Base-by-base conservation (phyloP, 2,888 invertebrate genomes). In the Volucella bombylans region DNA sequence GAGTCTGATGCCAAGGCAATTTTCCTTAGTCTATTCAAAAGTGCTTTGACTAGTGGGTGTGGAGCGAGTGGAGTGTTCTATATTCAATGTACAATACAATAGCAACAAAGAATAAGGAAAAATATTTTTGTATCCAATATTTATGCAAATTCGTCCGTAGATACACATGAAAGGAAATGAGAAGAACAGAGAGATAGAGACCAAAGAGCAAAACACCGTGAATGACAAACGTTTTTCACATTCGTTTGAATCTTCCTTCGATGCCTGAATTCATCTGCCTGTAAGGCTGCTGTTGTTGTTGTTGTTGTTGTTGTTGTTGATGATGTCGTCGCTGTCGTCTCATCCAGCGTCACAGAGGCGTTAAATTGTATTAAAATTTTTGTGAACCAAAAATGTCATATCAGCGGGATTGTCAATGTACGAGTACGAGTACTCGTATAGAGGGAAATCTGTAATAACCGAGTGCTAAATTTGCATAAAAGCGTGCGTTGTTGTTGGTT, bases 361-460 rank as follows among this genome's bases (percentile, higher is more conserved):
- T 85, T 85, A 85, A 85, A 85, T 85, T 85, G 81, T 81, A 81
- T 85, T 81, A 72, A 72, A 81, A 81, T n/a, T 55, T 79, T 80
- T 65, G 61, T 54, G 61, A 80, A 71, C 74, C 31, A 67, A 85
- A 85, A 85, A 39, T 85, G 80, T 85, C 81, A 85, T 81, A 85
- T 85, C 85, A 85, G 85, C 85, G 62, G 67, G 72, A 78, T 71
- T 68, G 59, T 67, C 23, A 61, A 45, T 47, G 78, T 47, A 23
- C 31, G 52, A 11, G 78, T 47, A 23, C 31, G 52, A 11, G 15
- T 49, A 31, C 10, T 18, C 10, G 23, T 45, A 57, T 10, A 59
- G 47, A 59, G 59, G 52, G 64, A 50, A 45, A 55, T 47, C 57
- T 55, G 47, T 74, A 74, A 69, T 67, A 73, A 82, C 73, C 59